Base-by-base conservation (phyloP, 2,113 vertebrate species). In the Carassius carassius region DNA sequence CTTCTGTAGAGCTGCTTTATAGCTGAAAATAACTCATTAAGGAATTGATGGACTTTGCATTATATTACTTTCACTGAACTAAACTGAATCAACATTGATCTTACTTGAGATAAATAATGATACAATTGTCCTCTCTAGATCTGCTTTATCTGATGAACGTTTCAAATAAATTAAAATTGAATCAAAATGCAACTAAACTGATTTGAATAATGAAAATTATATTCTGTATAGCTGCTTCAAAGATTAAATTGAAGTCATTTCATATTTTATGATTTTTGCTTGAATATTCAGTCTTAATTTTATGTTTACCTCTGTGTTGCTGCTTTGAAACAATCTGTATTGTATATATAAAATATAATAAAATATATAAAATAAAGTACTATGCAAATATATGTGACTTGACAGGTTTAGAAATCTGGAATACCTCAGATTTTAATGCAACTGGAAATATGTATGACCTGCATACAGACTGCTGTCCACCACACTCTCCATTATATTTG, bases 401-500 rank as follows among this genome's bases (percentile, higher is more conserved):
- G 19, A 72, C 25, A n/a, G 56, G 35, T 7, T 62, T 78, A 44
- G 32, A 62, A 41, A 23, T 78, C 21, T 23, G 51, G 32, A 78
- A 23, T 60, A 32, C n/a, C 51, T 75, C 25, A 12, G 10, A 56
- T 13, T 49, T 49, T 49, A 49, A n/a, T 35, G 74, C 74, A 76
- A 56, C 14, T 5, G 25, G 56, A 76, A 32, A 56, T 77, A 29
- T 13, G 76, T 78, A 60, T 10, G 29, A 58, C 11, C 35, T n/a
- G 17, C 4, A 58, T 58, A n/a, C 56, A 41, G 2, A 70, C 19
- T 21, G 9, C 21, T 47, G n/a, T 47, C 37, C 56, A 21, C 23
- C 77, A 44, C 77, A 47, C n/a, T 63, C 35, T 79, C n/a, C 14
- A 29, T 79, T n/a, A 47, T 14, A 29, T 79, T 78, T 62, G 54